Conservation (phyloP, 2,797 vertebrate species). For the Lutjanus campechanus region DNA sequence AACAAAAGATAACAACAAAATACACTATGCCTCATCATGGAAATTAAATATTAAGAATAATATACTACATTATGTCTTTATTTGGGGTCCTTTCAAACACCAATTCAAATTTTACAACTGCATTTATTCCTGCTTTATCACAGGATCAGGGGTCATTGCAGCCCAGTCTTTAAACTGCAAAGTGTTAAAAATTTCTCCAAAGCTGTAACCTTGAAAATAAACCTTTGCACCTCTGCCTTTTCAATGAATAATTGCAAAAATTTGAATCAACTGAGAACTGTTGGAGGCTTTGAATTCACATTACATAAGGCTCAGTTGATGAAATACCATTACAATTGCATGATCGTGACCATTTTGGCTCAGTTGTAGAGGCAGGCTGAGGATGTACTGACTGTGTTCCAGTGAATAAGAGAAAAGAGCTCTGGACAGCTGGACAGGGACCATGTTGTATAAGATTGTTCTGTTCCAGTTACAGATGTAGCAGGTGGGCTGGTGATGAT, state of each 20-base stretch:
- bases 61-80: too few species aligned
- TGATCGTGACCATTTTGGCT: background rate
- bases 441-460: constrained; percentile 40
- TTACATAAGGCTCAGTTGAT: background rate
- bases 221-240: background rate
- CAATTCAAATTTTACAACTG: too few species aligned
- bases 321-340: background rate
- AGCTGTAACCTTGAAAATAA: background rate
- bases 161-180: too few species aligned
- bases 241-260: background rate
- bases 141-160: too few species aligned
- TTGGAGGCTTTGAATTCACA: background rate
- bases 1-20: too few species aligned
- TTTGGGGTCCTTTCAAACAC: too few species aligned
- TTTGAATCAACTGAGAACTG: background rate
- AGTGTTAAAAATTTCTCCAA: background rate
- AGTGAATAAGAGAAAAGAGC: constrained; percentile 26
- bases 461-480: constrained; percentile 43
- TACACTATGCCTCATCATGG: too few species aligned
- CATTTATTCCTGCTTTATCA: too few species aligned
- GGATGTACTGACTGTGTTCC: constrained; percentile 1
- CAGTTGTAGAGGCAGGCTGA: background rate
- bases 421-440: constrained; percentile 50
- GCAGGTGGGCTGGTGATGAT: constrained; percentile 59
- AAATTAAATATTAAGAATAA: too few species aligned